These are phyloP conservation scores for Ciconia stormi DNA, from an alignment of 2,113 vertebrate genomes.

Conservation along the genomic window DNA sequence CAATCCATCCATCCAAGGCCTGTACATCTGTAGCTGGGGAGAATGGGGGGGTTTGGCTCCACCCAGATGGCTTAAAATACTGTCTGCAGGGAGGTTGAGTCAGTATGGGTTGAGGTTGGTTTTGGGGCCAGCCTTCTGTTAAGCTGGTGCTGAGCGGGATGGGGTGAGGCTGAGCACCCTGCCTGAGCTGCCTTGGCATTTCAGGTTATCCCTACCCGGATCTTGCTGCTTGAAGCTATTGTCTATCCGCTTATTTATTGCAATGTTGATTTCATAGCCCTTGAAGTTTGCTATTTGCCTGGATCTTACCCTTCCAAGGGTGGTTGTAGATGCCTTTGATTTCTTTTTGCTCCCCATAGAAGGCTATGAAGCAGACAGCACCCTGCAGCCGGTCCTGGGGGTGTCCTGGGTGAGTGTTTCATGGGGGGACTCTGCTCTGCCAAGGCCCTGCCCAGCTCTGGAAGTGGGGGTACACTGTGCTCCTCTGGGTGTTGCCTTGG, in stretches of 20 bases:
- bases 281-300: neutral
- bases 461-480: neutral
- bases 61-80: neutral
- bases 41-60: neutral
- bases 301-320: neutral
- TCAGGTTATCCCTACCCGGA: neutral
- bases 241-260: neutral
- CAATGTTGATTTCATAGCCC: rapidly evolving
- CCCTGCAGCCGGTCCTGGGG: neutral
- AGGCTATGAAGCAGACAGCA: neutral
- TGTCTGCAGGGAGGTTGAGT: neutral
- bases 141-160: neutral
- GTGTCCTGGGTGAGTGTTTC: neutral
- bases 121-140: neutral
- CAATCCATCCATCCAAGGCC: neutral
- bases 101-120: neutral
- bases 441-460: neutral
- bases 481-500: neutral
- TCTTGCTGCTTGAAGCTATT: neutral
- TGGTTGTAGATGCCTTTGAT: neutral
- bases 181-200: neutral
- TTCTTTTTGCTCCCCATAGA: neutral
- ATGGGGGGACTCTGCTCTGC: neutral
- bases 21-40: neutral
- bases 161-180: neutral